Percentiles rank a stretch among this genome's conserved stretches.
Conservation (phyloP, 2,888 invertebrate species). For the Copidosoma aretas region DNA sequence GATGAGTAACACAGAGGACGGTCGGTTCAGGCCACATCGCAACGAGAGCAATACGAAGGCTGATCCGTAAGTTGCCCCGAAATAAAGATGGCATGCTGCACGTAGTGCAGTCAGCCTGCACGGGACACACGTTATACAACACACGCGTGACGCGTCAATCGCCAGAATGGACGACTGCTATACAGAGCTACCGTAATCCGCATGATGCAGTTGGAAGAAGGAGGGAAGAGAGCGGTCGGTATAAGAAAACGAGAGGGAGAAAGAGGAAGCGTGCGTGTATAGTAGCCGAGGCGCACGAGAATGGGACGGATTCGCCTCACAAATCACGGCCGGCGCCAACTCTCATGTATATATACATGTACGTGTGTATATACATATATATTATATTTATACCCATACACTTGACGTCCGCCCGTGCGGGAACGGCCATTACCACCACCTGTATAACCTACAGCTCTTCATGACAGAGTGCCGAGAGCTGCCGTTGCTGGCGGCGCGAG, state of each 20-base stretch:
- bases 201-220: constrained; percentile 5
- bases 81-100: too few species aligned
- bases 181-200: background rate
- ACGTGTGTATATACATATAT: constrained; percentile 2
- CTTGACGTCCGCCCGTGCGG: too few species aligned
- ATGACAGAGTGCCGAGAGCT: constrained; percentile 28
- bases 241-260: too few species aligned
- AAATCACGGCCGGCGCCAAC: constrained; percentile 31
- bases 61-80: too few species aligned
- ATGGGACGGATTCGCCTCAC: constrained; percentile 32
- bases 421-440: background rate
- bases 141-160: constrained; percentile 23
- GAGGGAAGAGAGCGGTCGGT: constrained; percentile 12
- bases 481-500: background rate
- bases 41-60: too few species aligned
- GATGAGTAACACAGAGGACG: too few species aligned
- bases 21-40: too few species aligned
- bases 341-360: constrained; percentile 1
- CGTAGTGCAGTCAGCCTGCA: too few species aligned
- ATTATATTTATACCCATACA: too few species aligned
- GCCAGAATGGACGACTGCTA: constrained; percentile 17
- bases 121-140: too few species aligned
- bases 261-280: background rate
- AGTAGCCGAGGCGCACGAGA: background rate
- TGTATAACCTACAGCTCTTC: constrained; percentile 3